A percentile compares a stretch with the other conserved stretches of the same genome.
Conservation (phyloP, 2,797 vertebrate genomes). For the Sebastiscus albofasciatus region DNA sequence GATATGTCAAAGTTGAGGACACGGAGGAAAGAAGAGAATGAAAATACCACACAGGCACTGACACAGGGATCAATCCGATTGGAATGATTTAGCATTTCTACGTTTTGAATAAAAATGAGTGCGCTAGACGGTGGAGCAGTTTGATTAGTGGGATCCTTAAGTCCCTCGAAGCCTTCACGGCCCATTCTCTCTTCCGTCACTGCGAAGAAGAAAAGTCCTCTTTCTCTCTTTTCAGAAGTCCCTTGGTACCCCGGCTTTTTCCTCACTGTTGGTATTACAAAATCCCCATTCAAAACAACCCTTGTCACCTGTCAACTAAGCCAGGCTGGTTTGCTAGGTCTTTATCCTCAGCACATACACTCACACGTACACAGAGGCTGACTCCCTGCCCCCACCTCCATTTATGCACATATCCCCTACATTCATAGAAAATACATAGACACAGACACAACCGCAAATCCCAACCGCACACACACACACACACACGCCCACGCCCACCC, state of each 20-base stretch:
- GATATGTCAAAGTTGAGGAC: slow-evolving; percentile 85
- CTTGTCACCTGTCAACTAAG: slow-evolving; percentile 91
- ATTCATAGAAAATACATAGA: slow-evolving; percentile 77
- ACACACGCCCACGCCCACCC: slow-evolving; percentile 71
- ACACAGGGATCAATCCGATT: slow-evolving; percentile 84
- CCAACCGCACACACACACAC: slow-evolving; percentile 71
- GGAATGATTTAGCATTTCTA: slow-evolving; percentile 85
- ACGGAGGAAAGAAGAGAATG: slow-evolving; percentile 63
- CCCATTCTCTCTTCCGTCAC: slow-evolving; percentile 80
- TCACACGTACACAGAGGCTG: slow-evolving; percentile 73
- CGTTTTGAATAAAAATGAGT: slow-evolving; percentile 84
- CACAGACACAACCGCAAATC: slow-evolving; percentile 76
- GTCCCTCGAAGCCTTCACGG: slow-evolving; percentile 71
- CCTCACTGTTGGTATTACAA: slow-evolving; percentile 89
- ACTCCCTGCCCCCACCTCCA: slow-evolving; percentile 76
- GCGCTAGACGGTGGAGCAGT: slow-evolving; percentile 84
- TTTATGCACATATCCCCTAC: slow-evolving; percentile 74
- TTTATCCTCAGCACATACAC: slow-evolving; percentile 87
- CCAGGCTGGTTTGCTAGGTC: slow-evolving; percentile 88
- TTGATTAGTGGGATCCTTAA: slow-evolving; percentile 82
- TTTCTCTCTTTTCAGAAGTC: slow-evolving; percentile 86
- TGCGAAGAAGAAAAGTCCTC: slow-evolving; percentile 82
- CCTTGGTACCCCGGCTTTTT: slow-evolving; percentile 83
- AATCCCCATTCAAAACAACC: slow-evolving; percentile 88
- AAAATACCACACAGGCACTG: slow-evolving; percentile 86